These are phyloP conservation scores for Platorchestia sp. DNA, from an alignment of 1,140 invertebrate genomes.

Conservation along the genomic window DNA sequence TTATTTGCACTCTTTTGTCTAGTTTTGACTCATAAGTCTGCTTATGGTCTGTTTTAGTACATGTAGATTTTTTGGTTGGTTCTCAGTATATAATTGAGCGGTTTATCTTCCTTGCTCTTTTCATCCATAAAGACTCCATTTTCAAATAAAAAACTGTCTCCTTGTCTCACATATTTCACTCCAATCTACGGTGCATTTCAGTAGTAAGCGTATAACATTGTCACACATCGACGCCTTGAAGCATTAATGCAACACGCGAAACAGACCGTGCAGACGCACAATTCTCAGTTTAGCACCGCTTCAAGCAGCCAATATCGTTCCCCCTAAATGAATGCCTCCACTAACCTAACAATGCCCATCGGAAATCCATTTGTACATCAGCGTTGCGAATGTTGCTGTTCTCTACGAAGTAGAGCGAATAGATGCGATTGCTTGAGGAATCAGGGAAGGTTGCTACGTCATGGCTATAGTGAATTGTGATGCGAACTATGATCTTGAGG, in stretches of 20 bases:
- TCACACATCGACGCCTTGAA: neutral
- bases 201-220: neutral
- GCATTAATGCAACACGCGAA: neutral
- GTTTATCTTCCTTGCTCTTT: too few species aligned
- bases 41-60: too few species aligned
- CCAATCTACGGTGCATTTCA: too few species aligned
- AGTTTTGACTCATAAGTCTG: too few species aligned
- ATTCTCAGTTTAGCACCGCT: slow-evolving; percentile 51
- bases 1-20: too few species aligned
- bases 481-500: neutral
- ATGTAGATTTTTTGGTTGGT: too few species aligned
- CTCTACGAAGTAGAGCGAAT: neutral
- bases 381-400: neutral
- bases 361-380: slow-evolving; percentile 55
- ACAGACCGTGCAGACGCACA: neutral
- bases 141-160: too few species aligned
- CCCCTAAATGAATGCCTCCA: slow-evolving; percentile 51
- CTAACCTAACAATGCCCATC: slow-evolving; percentile 53
- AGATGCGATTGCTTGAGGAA: neutral
- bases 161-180: too few species aligned
- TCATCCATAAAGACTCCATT: neutral
- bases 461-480: neutral
- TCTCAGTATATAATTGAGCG: too few species aligned
- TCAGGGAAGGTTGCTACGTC: neutral
- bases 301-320: slow-evolving; percentile 52